Percentiles rank a stretch among this genome's conserved stretches.
Evolutionary conservation across 2,888 invertebrate genomes (phyloP).

Genomic region (Drosophila barbarae): DNA sequence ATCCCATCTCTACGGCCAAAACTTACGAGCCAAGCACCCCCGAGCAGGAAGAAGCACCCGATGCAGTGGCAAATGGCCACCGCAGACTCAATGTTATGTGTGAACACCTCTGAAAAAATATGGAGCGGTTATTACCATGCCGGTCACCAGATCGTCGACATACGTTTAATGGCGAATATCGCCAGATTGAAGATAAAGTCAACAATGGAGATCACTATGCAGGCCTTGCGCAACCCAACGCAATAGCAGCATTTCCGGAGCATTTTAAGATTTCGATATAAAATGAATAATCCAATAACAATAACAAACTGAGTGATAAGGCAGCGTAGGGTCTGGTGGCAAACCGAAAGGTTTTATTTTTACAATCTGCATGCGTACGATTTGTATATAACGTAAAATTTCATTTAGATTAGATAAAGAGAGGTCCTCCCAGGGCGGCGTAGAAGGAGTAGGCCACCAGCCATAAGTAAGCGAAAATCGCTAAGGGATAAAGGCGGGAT

Average conservation of each 20-base stretch:
- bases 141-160: neutral
- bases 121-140: neutral
- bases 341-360: slow-evolving; percentile 21
- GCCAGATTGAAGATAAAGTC: slow-evolving; percentile 10
- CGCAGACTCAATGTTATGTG: slow-evolving; percentile 45
- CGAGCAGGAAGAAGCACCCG: slow-evolving; percentile 49
- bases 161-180: slow-evolving; percentile 4
- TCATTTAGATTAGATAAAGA: slow-evolving; percentile 46
- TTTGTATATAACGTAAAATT: neutral
- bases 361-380: neutral
- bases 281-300: neutral
- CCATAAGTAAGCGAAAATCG: slow-evolving; percentile 49
- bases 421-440: slow-evolving; percentile 60
- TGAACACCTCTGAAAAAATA: slow-evolving; percentile 1
- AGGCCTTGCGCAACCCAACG: slow-evolving; percentile 22
- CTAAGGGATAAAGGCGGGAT: slow-evolving; percentile 16
- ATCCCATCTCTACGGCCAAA: neutral
- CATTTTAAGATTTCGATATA: slow-evolving; percentile 9
- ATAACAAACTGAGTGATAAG: slow-evolving; percentile 9
- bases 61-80: slow-evolving; percentile 59
- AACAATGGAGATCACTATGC: slow-evolving; percentile 17
- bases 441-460: slow-evolving; percentile 65
- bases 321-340: neutral
- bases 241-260: slow-evolving; percentile 16
- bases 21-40: slow-evolving; percentile 55